These are phyloP conservation scores for Drosophila parthenogenetica DNA, from an alignment of 2,888 invertebrate genomes.

Conservation along the genomic window DNA sequence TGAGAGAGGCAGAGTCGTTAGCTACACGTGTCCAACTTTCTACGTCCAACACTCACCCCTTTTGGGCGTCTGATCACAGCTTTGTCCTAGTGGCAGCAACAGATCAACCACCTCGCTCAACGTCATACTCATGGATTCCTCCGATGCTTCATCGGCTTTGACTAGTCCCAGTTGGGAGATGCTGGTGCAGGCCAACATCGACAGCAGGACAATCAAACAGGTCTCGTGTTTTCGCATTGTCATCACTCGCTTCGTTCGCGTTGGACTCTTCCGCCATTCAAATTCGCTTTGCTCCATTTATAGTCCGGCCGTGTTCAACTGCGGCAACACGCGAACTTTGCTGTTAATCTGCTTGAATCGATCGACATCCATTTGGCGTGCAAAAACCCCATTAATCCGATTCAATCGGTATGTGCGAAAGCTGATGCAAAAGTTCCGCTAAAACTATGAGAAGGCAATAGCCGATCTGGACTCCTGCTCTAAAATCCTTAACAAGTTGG, in stretches of 20 bases:
- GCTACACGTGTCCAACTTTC: not conserved
- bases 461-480: too few species aligned
- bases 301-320: not conserved
- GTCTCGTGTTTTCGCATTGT: conserved; percentile 24
- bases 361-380: conserved; percentile 12
- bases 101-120: conserved; percentile 64
- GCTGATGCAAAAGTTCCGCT: not conserved
- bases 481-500: too few species aligned
- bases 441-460: too few species aligned
- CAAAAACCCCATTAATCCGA: not conserved
- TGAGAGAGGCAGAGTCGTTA: conserved; percentile 13
- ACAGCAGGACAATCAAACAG: conserved; percentile 14
- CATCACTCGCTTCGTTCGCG: not conserved
- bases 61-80: conserved; percentile 60
- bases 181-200: conserved; percentile 39
- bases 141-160: conserved; percentile 47
- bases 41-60: conserved; percentile 42
- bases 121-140: conserved; percentile 46
- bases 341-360: not conserved
- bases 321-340: conserved; percentile 8
- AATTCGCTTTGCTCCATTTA: conserved; percentile 6
- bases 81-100: conserved; percentile 60
- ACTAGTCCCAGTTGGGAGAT: conserved; percentile 2
- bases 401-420: not conserved
- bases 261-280: not conserved